Evolutionary conservation across 1,140 invertebrate species (phyloP).

Genomic region (Drosophila jambulina): DNA sequence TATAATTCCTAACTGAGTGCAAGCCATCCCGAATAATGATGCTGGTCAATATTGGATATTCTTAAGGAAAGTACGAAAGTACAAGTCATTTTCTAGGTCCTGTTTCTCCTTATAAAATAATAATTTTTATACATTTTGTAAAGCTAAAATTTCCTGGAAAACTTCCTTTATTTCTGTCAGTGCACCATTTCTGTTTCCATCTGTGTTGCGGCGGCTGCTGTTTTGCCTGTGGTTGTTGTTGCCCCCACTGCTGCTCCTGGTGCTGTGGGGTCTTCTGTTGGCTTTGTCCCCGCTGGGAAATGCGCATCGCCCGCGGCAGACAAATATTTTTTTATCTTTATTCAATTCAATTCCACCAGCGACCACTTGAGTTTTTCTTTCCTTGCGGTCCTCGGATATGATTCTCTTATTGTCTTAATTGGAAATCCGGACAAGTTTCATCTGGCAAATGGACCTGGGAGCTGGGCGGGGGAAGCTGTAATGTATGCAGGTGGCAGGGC

Average conservation of each 20-base stretch:
- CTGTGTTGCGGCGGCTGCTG: conserved; percentile 20
- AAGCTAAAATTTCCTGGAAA: no score
- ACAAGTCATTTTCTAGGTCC: neutral
- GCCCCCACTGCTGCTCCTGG: conserved; percentile 1
- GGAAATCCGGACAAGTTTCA: conserved; percentile 42
- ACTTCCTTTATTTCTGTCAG: neutral
- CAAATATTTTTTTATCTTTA: conserved; percentile 65
- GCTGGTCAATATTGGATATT: neutral
- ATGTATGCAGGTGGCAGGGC: conserved; percentile 27
- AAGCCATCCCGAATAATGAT: no score
- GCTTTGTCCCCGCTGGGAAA: conserved; percentile 74
- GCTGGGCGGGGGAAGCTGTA: neutral
- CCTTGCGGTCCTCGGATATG: conserved; percentile 20
- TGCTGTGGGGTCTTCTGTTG: conserved; percentile 37
- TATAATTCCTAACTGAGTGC: neutral
- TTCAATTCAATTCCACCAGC: conserved; percentile 59
- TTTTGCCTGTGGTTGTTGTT: conserved; percentile 28
- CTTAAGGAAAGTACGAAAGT: neutral
- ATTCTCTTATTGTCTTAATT: conserved; percentile 51
- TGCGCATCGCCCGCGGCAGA: conserved; percentile 68
- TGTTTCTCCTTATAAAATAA: neutral
- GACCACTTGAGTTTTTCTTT: conserved; percentile 39
- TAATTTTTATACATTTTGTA: neutral
- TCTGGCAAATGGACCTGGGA: conserved; percentile 37
- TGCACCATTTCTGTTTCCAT: conserved; percentile 18